Evolutionary conservation across 2,888 invertebrate species (phyloP), one percentile per base, ranked within the genome.

Genomic region (Amaurobius ferox): DNA sequence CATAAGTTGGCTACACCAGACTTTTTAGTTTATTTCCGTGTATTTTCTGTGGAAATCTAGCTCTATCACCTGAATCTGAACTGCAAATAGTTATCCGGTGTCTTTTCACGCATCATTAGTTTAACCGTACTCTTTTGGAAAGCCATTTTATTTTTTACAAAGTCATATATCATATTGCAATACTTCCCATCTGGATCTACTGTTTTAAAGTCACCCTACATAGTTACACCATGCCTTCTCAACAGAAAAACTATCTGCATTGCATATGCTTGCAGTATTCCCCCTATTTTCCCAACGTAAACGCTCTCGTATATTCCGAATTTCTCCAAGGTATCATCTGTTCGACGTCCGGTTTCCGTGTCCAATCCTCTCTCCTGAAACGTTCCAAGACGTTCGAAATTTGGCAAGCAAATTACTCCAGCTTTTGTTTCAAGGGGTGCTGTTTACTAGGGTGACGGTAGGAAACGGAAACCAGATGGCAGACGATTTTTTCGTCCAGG

Each of bases 391-490:
- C 68, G 40, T 39, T 40, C 26, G n/a, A n/a, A 11, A 68, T 23
- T 28, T 7, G 23, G 30, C 23, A 40, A 28, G 40, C 39, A 68
- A 68, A 68, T 68, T 68, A 68, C 40, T 26, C 68, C 40, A 16
- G 67, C 66, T 80, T 80, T 80, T 73, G 66, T 73, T 80, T 73
- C 66, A 48, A 48, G 29, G 71, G 67, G 67, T 28, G 40, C 62
- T 79, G 70, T 80, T 79, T 79, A 66, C 72, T 19, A 61, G 72
- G 40, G 71, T 26, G 19, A 55, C 16, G 19, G 23, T 39, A 19
- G 67, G 73, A 80, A 80, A 80, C 80, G 80, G 80, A 80, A 80
- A 73, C 80, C 80, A 80, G 80, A 80, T 80, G 80, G 80, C 67
- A 73, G 48, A 73, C 80, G 80, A 80, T 40, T 35, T n/a, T 64